Percentiles rank a stretch among this genome's conserved stretches.
These are phyloP conservation scores for Homarus americanus DNA, from an alignment of 1,140 invertebrate species.

Conservation along the genomic window DNA sequence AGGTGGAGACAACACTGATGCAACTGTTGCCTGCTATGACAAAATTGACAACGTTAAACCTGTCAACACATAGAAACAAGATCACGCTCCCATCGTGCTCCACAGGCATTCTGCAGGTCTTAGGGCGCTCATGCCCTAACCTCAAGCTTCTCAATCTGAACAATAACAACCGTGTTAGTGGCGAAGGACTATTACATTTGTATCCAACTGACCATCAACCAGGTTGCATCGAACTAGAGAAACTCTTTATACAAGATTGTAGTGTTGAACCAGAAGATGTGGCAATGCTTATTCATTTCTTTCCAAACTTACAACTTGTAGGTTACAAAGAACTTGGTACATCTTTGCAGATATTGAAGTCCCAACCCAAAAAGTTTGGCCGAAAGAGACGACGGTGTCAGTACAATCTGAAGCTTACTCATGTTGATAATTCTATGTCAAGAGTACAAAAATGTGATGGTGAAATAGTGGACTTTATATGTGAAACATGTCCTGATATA, in stretches of 20 bases:
- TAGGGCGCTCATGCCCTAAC: conserved; percentile 53
- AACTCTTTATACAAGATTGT: conserved; percentile 58
- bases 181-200: conserved; percentile 44
- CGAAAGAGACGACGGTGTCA: background rate
- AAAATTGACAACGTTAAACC: conserved; percentile 40
- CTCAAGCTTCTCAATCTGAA: conserved; percentile 45
- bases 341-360: conserved; percentile 47
- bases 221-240: conserved; percentile 46
- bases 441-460: conserved; percentile 48
- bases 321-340: conserved; percentile 55
- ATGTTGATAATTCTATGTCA: conserved; percentile 57
- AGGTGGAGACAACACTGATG: conserved; percentile 38
- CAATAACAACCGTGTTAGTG: conserved; percentile 59
- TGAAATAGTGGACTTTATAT: conserved; percentile 53
- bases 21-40: conserved; percentile 33
- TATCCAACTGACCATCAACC: conserved; percentile 33
- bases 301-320: conserved; percentile 43
- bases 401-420: conserved; percentile 37
- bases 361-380: conserved; percentile 45
- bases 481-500: conserved; percentile 39
- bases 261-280: conserved; percentile 60
- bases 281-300: conserved; percentile 58
- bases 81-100: conserved; percentile 62
- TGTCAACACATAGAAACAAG: conserved; percentile 47
- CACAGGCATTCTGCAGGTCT: conserved; percentile 8